These are phyloP conservation scores for rat (Rattus norvegicus) DNA, from an alignment of 2,113 vertebrate genomes.

Conservation along the genomic window DNA sequence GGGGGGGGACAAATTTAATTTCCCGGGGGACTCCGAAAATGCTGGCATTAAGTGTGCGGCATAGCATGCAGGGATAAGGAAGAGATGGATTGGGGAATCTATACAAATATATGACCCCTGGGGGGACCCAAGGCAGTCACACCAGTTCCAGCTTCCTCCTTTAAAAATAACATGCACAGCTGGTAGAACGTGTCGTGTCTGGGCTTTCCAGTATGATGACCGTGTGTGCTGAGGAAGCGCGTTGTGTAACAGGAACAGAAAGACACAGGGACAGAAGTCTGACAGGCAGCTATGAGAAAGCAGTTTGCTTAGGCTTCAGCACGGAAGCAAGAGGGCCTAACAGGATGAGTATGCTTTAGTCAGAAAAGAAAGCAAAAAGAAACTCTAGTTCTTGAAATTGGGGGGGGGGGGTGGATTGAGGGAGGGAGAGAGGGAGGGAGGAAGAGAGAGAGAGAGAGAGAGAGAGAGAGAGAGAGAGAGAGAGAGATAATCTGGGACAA, in stretches of 20 bases:
- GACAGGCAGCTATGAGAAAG: not conserved
- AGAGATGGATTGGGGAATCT: constrained; percentile 27
- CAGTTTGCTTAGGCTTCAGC: not conserved
- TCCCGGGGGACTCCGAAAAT: constrained; percentile 6
- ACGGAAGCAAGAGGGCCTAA: not conserved
- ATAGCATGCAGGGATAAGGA: not conserved
- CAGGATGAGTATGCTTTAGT: not conserved
- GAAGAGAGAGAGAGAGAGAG: too few relatives aligned
- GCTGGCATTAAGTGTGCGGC: not conserved
- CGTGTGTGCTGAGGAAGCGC: not conserved
- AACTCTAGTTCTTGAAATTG: not conserved
- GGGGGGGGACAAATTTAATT: not conserved
- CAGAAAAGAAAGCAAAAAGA: not conserved
- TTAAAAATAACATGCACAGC: constrained; percentile 82
- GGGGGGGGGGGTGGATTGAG: too few relatives aligned
- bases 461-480: not conserved
- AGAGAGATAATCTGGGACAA: not conserved
- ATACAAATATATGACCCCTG: constrained; percentile 68
- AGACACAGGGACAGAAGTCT: not conserved
- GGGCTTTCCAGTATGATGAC: not conserved
- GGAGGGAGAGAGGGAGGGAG: too few relatives aligned
- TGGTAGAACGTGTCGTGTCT: constrained; percentile 68
- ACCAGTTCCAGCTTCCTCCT: constrained; percentile 74
- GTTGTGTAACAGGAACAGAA: constrained; percentile 35
- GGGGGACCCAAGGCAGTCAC: constrained; percentile 48